Evolutionary conservation across 2,113 vertebrate genomes (phyloP).

Genomic region (Chascanopsetta lugubris): DNA sequence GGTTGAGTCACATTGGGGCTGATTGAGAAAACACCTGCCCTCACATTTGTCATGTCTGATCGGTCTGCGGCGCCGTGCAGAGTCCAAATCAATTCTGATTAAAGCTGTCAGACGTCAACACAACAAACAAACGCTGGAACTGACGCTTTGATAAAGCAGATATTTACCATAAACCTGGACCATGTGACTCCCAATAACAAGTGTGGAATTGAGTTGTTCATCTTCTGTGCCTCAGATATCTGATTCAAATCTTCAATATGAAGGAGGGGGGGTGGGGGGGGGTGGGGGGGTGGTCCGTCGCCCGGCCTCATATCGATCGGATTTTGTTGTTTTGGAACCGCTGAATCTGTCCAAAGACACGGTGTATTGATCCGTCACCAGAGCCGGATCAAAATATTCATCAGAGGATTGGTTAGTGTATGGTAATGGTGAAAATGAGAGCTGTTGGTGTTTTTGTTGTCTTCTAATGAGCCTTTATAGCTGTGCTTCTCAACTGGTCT

Average conservation of each 20-base stretch:
- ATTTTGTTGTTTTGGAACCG: constrained; percentile 11
- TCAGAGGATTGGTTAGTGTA: too few relatives aligned
- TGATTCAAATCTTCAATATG: constrained; percentile 39
- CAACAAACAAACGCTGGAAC: constrained; percentile 65
- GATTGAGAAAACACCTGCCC: constrained; percentile 76
- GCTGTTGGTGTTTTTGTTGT: too few relatives aligned
- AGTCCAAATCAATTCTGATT: constrained; percentile 79
- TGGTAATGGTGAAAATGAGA: too few relatives aligned
- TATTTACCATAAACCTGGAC: constrained; percentile 52
- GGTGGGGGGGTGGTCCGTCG: too few relatives aligned
- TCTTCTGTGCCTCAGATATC: constrained; percentile 34
- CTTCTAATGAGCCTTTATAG: too few relatives aligned
- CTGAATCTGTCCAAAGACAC: neutral
- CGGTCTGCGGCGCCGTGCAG: constrained; percentile 68
- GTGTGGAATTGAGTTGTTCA: constrained; percentile 27
- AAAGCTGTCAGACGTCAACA: constrained; percentile 61
- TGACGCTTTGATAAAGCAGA: constrained; percentile 54
- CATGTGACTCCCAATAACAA: constrained; percentile 35
- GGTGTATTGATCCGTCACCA: too few relatives aligned
- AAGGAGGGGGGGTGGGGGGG: too few relatives aligned
- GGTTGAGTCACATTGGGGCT: constrained; percentile 68
- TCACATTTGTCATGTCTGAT: constrained; percentile 76
- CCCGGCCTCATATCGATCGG: constrained; percentile 20
- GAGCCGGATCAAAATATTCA: too few relatives aligned
- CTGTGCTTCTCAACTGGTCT: too few relatives aligned